Evolutionary conservation across 2,888 invertebrate species (phyloP).

Genomic region (Drosophila longiperda): DNA sequence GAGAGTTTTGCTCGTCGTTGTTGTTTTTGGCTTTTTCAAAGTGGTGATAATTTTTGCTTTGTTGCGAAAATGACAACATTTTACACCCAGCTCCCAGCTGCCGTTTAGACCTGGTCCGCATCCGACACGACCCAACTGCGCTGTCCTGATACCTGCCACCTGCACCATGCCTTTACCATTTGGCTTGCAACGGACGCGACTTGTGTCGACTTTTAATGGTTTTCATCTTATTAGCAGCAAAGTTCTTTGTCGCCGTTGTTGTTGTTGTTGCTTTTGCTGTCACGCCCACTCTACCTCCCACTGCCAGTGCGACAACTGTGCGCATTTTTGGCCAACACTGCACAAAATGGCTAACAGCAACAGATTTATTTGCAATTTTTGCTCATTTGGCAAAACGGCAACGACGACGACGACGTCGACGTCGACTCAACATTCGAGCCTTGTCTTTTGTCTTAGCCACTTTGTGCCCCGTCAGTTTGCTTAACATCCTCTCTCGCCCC

Average conservation of each 20-base stretch:
- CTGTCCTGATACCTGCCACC: not conserved
- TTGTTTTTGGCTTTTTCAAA: conserved; percentile 71
- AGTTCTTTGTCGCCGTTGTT: conserved; percentile 76
- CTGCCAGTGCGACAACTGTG: conserved; percentile 5
- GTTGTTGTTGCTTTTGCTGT: conserved; percentile 41
- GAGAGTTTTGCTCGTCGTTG: conserved; percentile 48
- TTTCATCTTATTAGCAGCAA: conserved; percentile 83
- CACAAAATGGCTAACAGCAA: conserved; percentile 69
- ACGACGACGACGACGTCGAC: conserved; percentile 29
- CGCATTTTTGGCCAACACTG: conserved; percentile 49
- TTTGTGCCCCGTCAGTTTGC: conserved; percentile 48
- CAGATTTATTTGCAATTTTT: conserved; percentile 82
- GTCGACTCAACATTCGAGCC: conserved; percentile 46
- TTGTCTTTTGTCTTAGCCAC: conserved; percentile 77
- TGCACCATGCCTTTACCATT: not conserved
- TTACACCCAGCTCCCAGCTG: conserved; percentile 57
- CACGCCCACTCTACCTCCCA: conserved; percentile 34
- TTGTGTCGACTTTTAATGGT: conserved; percentile 81
- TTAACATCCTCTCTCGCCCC: not conserved
- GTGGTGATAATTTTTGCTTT: conserved; percentile 82
- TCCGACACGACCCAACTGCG: not conserved
- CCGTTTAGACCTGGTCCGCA: conserved; percentile 11
- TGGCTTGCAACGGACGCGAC: conserved; percentile 76
- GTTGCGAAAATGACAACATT: conserved; percentile 82
- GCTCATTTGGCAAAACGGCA: conserved; percentile 73